Percentiles rank a stretch among this genome's conserved stretches.
phyloP scores from a whole-genome alignment of 2,888 invertebrate genomes.

The Dexiosoma caninum region DNA sequence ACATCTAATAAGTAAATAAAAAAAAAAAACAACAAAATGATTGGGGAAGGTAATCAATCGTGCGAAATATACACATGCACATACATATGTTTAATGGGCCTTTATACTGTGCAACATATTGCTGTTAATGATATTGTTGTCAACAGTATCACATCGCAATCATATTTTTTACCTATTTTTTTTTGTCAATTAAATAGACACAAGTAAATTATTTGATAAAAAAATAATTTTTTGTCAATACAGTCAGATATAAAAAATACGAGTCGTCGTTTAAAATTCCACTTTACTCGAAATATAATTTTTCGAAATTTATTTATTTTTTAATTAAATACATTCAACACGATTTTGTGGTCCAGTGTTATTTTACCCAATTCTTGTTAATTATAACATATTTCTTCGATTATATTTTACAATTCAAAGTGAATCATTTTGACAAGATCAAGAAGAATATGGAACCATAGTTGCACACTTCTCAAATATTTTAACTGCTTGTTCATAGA shows the following conservation, averaged over 20 bases:
- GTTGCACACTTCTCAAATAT: too few species aligned
- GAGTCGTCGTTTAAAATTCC: too few species aligned
- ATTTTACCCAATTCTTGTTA: too few species aligned
- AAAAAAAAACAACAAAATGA: not conserved
- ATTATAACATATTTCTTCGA: too few species aligned
- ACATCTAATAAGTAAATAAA: not conserved
- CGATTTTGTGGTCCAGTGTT: too few species aligned
- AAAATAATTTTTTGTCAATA: not conserved
- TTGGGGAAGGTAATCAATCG: not conserved
- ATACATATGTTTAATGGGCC: too few species aligned
- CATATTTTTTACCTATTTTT: not conserved
- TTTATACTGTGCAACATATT: not conserved
- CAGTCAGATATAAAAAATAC: too few species aligned
- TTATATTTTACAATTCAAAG: too few species aligned
- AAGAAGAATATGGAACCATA: too few species aligned
- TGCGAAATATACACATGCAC: not conserved
- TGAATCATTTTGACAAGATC: too few species aligned
- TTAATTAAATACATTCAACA: not conserved
- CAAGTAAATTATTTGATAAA: not conserved
- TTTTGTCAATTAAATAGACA: not conserved
- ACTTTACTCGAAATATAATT: too few species aligned
- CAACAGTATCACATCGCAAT: not conserved
- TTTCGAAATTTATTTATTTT: not conserved
- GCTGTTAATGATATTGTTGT: conserved; percentile 3
- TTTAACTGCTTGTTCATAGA: too few species aligned